Base-by-base conservation (phyloP, 2,113 vertebrate genomes). In the Phycodurus eques region DNA sequence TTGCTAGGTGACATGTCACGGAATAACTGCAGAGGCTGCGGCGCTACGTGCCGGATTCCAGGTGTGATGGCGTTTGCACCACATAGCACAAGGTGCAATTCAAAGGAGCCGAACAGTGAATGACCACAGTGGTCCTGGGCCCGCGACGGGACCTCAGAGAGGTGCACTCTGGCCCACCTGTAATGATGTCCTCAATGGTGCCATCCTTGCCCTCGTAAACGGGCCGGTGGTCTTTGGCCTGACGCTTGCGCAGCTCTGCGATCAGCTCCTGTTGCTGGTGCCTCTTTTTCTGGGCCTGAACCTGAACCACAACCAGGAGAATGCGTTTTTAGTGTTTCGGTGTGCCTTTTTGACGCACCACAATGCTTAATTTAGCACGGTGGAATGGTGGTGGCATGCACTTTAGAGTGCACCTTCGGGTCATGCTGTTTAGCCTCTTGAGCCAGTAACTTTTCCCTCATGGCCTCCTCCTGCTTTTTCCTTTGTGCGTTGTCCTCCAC, bases 141-240 rank as follows among this genome's bases (percentile, higher is more conserved):
- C 60, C 72, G 83, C 80, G 70, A 67, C 6, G 69, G 66, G 6
- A 69, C 70, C 65, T 65, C 68, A 62, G 68, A 12, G 70, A 22
- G 67, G 69, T 44, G 68, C 76, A 74, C 33, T 86, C 82, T 68
- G 79, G 70, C 92, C 91, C 93, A 99, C 97, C 97, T 79, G 96
- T 98, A 89, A 99, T 98, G 81, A 99, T 99, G 92, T 98, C 96
- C 84, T 98, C 97, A 33, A 99, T 98, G 87, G 97, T 94, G 72
- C 97, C 97, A 0, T 99, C 97, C 82, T 98, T 99, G 86, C 96
- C 96, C 88, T 99, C 96, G 3, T 99, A 98, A 61, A 99, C 95
- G 0, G 96, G 95, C 67, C 96, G 92, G 83, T 98, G 97, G 78
- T 98, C 96, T 90, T 98, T 98, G 88, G 95, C 96, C 79, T 98